Base-by-base conservation (phyloP, 2,113 vertebrate species). In the Bungarus multicinctus region DNA sequence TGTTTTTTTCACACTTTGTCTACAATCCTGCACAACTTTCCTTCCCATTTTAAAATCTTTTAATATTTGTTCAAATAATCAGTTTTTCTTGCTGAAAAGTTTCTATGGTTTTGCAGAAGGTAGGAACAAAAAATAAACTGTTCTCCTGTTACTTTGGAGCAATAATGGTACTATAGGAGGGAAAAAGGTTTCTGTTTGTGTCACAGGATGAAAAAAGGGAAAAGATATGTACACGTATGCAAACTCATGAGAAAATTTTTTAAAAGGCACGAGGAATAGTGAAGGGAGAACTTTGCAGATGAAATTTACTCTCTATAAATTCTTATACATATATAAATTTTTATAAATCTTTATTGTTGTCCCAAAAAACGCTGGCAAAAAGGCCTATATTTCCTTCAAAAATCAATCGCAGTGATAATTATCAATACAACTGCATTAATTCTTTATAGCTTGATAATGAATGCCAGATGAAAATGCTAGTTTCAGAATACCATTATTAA, bases 401-500 rank as follows among this genome's bases (percentile, higher is more conserved):
- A 8, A 69, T 39, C 12, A 91, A 14, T 16, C 58, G 90, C 93
- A 92, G 25, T 20, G 87, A 90, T 0, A 87, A 27, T 90, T 87
- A 87, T 45, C 81, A 90, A 55, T 88, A 11, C 45, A 55, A n/a
- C 85, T 64, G n/a, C 91, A 90, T 45, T 91, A 92, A 88, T 60
- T 92, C 45, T 7, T 88, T 81, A n/a, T 92, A 64, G 12, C 69
- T 81, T 2, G 5, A 7, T 90, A 7, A 69, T 57, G 16, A 94
- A 94, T 93, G 9, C 90, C 54, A 94, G 81, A 2, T 5, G 93
- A 45, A 81, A 90, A 27, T 94, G 39, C 90, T 2, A 20, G 22
- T 94, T 95, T 91, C 87, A 94, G 10, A 69, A 81, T 50, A n/a
- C 4, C 90, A 89, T 93, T 1, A n/a, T 1, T 85, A 45, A 91